These are phyloP conservation scores for Pristionchus exspectatus DNA, from an alignment of 2,888 invertebrate species.

Conservation along the genomic window DNA sequence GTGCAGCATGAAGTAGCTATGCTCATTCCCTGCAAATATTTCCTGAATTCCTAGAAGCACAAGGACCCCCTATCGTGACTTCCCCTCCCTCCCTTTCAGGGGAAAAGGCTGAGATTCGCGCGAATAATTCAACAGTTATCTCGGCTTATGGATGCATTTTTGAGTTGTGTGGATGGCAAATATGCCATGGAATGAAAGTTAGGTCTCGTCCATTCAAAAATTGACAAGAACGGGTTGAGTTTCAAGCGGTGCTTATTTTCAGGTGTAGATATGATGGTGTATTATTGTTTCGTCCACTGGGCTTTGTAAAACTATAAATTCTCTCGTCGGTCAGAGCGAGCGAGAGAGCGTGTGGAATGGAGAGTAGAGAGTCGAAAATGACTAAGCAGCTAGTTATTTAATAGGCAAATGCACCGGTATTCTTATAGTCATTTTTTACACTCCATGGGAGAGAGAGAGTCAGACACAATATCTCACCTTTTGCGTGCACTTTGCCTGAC, in stretches of 20 bases:
- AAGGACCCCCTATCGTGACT: constrained; percentile 37
- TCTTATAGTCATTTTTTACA: too few relatives aligned
- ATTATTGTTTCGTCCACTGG: constrained; percentile 69
- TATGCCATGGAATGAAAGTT: background rate
- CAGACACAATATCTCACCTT: constrained; percentile 64
- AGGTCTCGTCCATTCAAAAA: background rate
- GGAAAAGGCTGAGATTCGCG: constrained; percentile 33
- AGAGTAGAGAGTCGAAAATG: too few relatives aligned
- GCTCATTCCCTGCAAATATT: background rate
- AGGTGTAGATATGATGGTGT: constrained; percentile 55
- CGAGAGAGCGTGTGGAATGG: background rate
- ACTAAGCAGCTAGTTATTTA: too few relatives aligned
- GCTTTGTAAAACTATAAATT: constrained; percentile 59
- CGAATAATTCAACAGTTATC: constrained; percentile 31
- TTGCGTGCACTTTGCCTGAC: constrained; percentile 76
- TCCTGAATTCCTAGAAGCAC: background rate
- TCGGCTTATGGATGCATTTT: background rate
- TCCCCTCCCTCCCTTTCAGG: background rate
- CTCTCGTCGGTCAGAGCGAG: too few relatives aligned
- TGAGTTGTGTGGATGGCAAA: background rate
- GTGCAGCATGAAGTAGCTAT: too few relatives aligned
- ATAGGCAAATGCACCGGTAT: too few relatives aligned
- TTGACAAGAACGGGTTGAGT: background rate
- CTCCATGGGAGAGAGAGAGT: too few relatives aligned
- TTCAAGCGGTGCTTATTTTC: background rate